Conservation (phyloP, 2,113 vertebrate species). For the Sialia sialis region DNA sequence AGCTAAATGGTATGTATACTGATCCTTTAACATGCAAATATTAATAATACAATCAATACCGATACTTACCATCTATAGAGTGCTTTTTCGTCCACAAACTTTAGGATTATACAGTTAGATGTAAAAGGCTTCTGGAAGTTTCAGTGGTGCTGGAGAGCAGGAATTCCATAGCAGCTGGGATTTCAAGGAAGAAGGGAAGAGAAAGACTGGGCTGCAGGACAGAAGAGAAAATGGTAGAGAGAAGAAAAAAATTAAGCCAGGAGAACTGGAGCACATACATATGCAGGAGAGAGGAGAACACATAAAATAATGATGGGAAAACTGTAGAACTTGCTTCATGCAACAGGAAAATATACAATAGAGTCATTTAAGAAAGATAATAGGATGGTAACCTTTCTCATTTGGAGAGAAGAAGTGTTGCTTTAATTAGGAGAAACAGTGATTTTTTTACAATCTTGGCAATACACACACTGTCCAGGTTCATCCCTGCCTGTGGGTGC, state of each 20-base stretch:
- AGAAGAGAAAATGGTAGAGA: not conserved
- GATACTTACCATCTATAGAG: not conserved
- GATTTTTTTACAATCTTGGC: not conserved
- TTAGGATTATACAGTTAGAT: not conserved
- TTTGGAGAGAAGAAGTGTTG: not conserved
- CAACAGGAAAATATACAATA: not conserved
- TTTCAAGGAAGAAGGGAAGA: not conserved
- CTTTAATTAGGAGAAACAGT: not conserved
- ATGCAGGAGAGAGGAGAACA: not conserved
- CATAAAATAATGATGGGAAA: not conserved
- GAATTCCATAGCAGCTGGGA: not conserved
- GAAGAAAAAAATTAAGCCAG: not conserved
- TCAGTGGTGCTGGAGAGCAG: not conserved
- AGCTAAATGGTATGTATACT: not conserved
- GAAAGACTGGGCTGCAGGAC: not conserved
- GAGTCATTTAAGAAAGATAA: not conserved
- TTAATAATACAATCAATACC: not conserved
- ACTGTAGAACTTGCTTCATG: not conserved
- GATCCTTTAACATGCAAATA: not conserved
- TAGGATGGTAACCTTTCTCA: not conserved
- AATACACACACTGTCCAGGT: fast-evolving
- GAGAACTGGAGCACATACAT: not conserved
- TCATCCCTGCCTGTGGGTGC: not conserved
- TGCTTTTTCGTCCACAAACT: not conserved
- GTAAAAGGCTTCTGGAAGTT: not conserved